Evolutionary conservation across 2,113 vertebrate species (phyloP).

Genomic region (Sula dactylatra): DNA sequence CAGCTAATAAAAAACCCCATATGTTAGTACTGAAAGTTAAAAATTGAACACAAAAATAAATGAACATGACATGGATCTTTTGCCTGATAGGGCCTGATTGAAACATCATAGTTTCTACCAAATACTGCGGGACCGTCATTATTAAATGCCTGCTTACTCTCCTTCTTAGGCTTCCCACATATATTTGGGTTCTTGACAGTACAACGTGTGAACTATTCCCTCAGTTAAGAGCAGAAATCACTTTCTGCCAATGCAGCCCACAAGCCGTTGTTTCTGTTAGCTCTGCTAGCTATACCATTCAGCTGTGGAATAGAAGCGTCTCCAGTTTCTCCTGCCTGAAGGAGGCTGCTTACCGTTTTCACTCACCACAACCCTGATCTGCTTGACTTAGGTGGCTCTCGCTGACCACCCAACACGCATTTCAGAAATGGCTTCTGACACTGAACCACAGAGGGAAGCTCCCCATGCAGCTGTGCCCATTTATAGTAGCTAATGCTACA

Average conservation of each 20-base stretch:
- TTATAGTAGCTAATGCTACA: neutral
- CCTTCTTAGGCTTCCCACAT: neutral
- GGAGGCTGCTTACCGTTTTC: neutral
- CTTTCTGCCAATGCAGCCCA: neutral
- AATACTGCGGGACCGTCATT: neutral
- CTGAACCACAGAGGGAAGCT: neutral
- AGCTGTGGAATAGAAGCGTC: neutral
- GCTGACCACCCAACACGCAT: rapidly evolving
- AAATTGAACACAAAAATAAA: neutral
- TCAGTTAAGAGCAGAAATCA: neutral
- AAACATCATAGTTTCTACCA: neutral
- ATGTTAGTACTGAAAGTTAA: neutral
- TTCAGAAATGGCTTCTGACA: neutral
- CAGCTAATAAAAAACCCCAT: neutral
- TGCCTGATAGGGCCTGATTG: neutral
- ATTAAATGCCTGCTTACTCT: neutral
- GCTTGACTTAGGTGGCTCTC: rapidly evolving
- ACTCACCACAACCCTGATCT: neutral
- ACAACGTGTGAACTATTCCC: neutral
- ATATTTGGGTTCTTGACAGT: neutral
- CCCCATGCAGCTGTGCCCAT: neutral
- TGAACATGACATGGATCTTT: neutral
- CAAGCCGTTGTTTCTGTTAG: neutral
- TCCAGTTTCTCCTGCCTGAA: neutral
- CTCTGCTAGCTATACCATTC: neutral